A percentile compares a stretch with the other conserved stretches of the same genome.
These are phyloP conservation scores for Marmota flaviventris DNA, from an alignment of 2,113 vertebrate genomes.

Conservation along the genomic window DNA sequence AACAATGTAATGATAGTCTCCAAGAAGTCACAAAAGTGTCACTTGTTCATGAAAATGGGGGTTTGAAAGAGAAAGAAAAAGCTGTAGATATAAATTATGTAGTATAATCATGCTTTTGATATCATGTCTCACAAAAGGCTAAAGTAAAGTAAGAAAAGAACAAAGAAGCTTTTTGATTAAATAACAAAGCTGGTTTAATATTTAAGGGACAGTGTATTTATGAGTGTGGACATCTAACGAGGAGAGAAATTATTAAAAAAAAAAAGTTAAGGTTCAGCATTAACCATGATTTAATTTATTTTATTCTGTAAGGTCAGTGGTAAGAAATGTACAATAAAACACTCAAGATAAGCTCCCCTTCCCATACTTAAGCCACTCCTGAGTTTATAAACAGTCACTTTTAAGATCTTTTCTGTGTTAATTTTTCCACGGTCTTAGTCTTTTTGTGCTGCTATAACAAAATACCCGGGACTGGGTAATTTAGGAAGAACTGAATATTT, in stretches of 20 bases:
- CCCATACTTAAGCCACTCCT: not conserved
- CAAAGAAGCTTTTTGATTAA: conserved; percentile 71
- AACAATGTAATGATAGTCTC: conserved; percentile 65
- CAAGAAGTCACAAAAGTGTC: conserved; percentile 39
- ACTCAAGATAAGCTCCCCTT: not conserved
- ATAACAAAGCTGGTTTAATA: conserved; percentile 74
- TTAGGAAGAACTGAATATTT: not conserved
- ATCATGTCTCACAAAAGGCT: conserved; percentile 64
- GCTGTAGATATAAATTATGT: conserved; percentile 69
- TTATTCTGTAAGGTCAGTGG: not conserved
- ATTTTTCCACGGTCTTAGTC: not conserved
- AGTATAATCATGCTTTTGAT: conserved; percentile 69
- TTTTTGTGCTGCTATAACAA: not conserved
- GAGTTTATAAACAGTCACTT: not conserved
- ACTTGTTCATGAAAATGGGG: conserved; percentile 37
- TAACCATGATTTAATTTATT: conserved; percentile 34
- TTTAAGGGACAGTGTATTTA: conserved; percentile 67
- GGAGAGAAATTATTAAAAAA: conserved; percentile 52
- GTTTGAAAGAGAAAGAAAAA: conserved; percentile 55
- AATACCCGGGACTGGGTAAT: not conserved
- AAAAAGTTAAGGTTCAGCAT: not conserved
- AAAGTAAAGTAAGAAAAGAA: conserved; percentile 63
- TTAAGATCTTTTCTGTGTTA: not conserved
- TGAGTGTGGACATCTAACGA: conserved; percentile 26
- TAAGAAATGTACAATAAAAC: not conserved